phyloP scores from a whole-genome alignment of 2,113 vertebrate species.

The Pagrus major region DNA sequence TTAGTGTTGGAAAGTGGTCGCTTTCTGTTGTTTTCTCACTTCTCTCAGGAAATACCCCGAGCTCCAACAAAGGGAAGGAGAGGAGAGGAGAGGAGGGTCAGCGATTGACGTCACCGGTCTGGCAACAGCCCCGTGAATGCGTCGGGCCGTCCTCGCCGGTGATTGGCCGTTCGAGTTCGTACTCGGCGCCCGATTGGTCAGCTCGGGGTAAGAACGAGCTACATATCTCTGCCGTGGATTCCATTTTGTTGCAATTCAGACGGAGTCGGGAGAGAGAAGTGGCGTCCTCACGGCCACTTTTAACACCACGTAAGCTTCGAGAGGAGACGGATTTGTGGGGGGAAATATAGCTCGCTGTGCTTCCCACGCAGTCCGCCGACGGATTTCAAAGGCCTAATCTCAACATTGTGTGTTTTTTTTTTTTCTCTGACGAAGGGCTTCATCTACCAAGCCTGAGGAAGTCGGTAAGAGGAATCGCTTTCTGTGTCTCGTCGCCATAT shows the following conservation, averaged over 20 bases:
- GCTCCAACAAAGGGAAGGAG: conserved; percentile 62
- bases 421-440: conserved; percentile 68
- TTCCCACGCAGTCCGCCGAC: conserved; percentile 51
- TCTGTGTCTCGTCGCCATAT: conserved; percentile 78
- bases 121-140: conserved; percentile 79
- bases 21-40: conserved; percentile 33
- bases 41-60: conserved; percentile 70
- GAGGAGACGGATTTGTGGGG: conserved; percentile 52
- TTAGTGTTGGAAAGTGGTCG: not conserved
- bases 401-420: too few species aligned
- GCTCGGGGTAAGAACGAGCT: conserved; percentile 14
- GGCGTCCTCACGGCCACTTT: not conserved
- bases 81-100: conserved; percentile 33
- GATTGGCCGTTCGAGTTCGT: conserved; percentile 70
- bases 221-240: conserved; percentile 65
- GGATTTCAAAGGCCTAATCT: conserved; percentile 40
- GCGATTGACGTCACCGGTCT: conserved; percentile 76
- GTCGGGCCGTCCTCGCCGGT: conserved; percentile 7
- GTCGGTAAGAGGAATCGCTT: conserved; percentile 81
- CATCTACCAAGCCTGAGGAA: conserved; percentile 78
- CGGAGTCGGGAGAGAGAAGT: conserved; percentile 60
- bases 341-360: conserved; percentile 67
- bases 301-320: conserved; percentile 24
- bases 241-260: conserved; percentile 87
- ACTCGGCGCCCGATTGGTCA: conserved; percentile 73